A percentile compares a stretch with the other conserved stretches of the same genome.
These are phyloP conservation scores for Pristionchus mayeri DNA, from an alignment of 2,888 invertebrate genomes.

Conservation along the genomic window DNA sequence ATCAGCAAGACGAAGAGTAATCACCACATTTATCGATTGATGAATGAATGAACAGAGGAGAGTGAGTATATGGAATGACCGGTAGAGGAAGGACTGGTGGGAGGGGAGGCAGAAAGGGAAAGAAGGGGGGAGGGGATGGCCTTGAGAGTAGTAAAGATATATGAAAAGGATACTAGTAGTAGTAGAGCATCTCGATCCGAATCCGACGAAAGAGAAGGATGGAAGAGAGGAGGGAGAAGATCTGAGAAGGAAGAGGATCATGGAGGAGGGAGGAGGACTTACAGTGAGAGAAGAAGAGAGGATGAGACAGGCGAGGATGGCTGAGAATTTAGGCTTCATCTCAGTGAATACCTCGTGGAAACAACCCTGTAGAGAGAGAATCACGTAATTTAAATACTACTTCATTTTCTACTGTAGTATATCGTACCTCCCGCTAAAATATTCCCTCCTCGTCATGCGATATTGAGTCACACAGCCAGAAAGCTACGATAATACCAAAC, in stretches of 20 bases:
- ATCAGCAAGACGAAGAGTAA: not conserved
- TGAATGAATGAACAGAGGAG: not conserved
- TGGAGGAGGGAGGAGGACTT: not conserved
- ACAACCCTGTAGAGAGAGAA: constrained; percentile 61
- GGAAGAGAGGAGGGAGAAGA: constrained; percentile 58
- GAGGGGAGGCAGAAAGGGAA: not conserved
- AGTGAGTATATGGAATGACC: constrained; percentile 34
- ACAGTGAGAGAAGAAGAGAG: constrained; percentile 51
- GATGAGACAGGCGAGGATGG: constrained; percentile 59
- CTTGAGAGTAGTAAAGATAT: constrained; percentile 33
- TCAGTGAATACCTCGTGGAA: constrained; percentile 57
- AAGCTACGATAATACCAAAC: constrained; percentile 75
- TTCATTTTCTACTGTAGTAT: constrained; percentile 27
- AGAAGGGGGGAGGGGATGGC: not conserved
- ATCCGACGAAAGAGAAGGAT: constrained; percentile 65
- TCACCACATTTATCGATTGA: constrained; percentile 38
- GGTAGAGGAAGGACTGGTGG: constrained; percentile 36
- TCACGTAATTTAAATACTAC: not conserved
- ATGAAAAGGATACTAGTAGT: constrained; percentile 59
- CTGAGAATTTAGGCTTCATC: constrained; percentile 62
- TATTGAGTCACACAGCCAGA: constrained; percentile 75
- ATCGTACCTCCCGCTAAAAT: constrained; percentile 27
- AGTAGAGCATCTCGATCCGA: constrained; percentile 70
- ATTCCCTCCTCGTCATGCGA: constrained; percentile 66
- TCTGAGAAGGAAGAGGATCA: constrained; percentile 56